Evolutionary conservation across 2,113 vertebrate species (phyloP).

Genomic region (Sebastes fasciatus): DNA sequence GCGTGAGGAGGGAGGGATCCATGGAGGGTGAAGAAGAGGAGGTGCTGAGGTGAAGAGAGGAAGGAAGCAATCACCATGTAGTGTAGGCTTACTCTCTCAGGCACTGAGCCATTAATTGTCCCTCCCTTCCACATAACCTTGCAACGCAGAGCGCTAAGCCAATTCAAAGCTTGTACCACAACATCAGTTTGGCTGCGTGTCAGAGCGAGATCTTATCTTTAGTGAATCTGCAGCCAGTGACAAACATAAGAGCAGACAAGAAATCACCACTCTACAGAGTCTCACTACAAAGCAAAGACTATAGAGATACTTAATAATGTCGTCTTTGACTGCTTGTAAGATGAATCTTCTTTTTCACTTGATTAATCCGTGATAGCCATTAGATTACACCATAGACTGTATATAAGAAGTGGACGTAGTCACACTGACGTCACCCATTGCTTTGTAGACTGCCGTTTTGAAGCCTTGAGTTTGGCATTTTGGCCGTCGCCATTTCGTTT

Average conservation of each 20-base stretch:
- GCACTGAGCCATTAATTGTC: constrained; percentile 64
- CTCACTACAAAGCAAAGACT: not conserved
- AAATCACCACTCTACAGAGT: not conserved
- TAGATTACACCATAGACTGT: constrained; percentile 1
- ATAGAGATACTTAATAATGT: constrained; percentile 3
- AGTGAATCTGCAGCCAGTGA: constrained; percentile 19
- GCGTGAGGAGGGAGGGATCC: constrained; percentile 29
- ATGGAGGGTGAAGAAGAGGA: constrained; percentile 47
- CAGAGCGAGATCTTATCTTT: constrained; percentile 38
- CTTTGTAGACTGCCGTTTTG: not conserved
- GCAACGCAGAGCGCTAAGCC: constrained; percentile 43
- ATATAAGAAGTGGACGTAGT: not conserved
- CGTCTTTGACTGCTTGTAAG: not conserved
- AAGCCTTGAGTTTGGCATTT: not conserved
- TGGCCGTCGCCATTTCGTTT: too few species aligned
- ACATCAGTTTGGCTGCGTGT: constrained; percentile 35
- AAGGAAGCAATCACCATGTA: constrained; percentile 74
- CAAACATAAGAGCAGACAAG: not conserved
- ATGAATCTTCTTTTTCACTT: constrained; percentile 19
- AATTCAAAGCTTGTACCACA: constrained; percentile 40
- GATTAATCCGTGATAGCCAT: constrained; percentile 14
- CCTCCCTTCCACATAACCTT: constrained; percentile 60
- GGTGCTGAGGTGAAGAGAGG: constrained; percentile 44
- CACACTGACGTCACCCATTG: not conserved
- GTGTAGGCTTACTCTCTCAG: constrained; percentile 55